Base-by-base conservation (phyloP, 2,888 invertebrate species). In the Criorhina ranunculi region DNA sequence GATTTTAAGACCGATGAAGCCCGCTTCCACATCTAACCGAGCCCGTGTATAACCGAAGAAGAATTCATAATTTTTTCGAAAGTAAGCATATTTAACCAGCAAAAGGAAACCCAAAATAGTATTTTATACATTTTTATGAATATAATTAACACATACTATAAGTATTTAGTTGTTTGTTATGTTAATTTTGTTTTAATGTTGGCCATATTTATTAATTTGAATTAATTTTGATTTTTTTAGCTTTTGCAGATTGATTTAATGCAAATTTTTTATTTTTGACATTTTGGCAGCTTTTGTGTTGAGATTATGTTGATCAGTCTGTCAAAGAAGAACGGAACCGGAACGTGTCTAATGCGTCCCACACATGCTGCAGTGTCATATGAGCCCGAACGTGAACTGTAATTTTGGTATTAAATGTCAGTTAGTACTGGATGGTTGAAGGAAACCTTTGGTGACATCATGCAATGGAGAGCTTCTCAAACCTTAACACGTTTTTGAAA, bases 31-130 rank as follows among this genome's bases (percentile, higher is more conserved):
- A 11, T 15, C 11, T 9, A n/a, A 17, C 2, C n/a, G n/a, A n/a
- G n/a, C n/a, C n/a, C n/a, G n/a, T n/a, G n/a, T n/a, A n/a, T n/a
- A 35, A 11, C 57, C 57, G 19, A 37, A 37, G 9, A 37, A 42
- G 42, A 60, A 42, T 59, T 40, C 29, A 59, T 59, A 15, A 60
- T 60, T 42, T 57, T 33, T 57, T 57, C 37, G 57, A 57, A 57
- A 57, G 57, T 57, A 57, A 24, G 55, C 55, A 55, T 55, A 8
- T 55, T 55, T 55, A 53, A 53, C 17, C 15, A 19, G 55, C 53
- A 12, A 12, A 57, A 33, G 8, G 12, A 15, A 60, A 31, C 24
- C 29, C 29, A 44, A 60, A 60, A 42, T 60, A 37, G 37, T 11
- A 42, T 44, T 60, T 24, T 15, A 29, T 60, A 31, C 12, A 42